Percentiles rank a stretch among this genome's conserved stretches.
phyloP scores from a whole-genome alignment of 1,140 invertebrate species.

The Drosophila guanche region DNA sequence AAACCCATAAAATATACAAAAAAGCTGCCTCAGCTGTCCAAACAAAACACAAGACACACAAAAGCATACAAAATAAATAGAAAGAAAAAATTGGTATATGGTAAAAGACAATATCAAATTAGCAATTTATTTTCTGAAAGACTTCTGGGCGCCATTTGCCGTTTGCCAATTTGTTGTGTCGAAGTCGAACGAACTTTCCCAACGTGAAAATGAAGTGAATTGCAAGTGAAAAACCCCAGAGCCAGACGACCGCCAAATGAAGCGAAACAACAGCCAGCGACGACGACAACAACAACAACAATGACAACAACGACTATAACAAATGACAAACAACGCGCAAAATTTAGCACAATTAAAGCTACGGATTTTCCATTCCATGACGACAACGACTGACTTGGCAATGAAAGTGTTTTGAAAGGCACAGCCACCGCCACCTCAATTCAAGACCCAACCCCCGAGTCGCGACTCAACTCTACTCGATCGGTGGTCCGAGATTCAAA shows the following conservation, averaged over 20 bases:
- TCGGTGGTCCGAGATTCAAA: constrained; percentile 3
- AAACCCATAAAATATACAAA: constrained; percentile 26
- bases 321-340: constrained; percentile 36
- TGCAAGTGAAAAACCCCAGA: constrained; percentile 51
- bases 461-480: constrained; percentile 12
- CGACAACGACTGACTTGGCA: constrained; percentile 56
- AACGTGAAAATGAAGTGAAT: constrained; percentile 44
- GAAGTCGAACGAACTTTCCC: constrained; percentile 47
- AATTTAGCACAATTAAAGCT: constrained; percentile 71
- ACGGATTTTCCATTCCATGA: constrained; percentile 65
- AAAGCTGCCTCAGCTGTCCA: constrained; percentile 56
- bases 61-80: constrained; percentile 34
- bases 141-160: constrained; percentile 45
- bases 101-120: constrained; percentile 47
- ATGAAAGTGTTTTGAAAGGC: constrained; percentile 69
- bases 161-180: constrained; percentile 16
- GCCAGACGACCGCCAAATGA: constrained; percentile 48
- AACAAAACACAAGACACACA: constrained; percentile 41
- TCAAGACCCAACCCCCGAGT: background rate
- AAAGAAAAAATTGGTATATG: background rate
- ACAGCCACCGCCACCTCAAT: background rate
- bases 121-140: constrained; percentile 36
- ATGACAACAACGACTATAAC: no score
- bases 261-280: constrained; percentile 28
- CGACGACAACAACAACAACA: background rate